Evolutionary conservation across 2,797 vertebrate genomes (phyloP), one percentile per base, ranked within the genome.

Genomic region (Mareca strepera): DNA sequence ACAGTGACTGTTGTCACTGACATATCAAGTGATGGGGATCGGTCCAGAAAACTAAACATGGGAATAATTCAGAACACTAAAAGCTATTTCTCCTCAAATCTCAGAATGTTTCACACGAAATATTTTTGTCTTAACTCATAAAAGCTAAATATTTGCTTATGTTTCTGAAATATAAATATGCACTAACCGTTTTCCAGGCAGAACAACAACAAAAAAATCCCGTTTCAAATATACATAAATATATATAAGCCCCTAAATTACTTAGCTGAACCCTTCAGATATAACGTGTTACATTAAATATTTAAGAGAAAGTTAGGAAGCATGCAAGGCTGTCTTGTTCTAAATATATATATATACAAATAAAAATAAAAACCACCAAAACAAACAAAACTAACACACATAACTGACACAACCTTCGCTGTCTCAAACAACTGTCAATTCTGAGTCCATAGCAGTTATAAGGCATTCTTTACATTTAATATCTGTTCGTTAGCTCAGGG

Each of bases 381-480:
- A 52, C 25, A 52, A 52, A 52, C 25, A 52, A 52, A 52, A 26
- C 48, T 25, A 25, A 50, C 13, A 52, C 50, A 52, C 50, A 52
- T 26, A 52, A 52, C 50, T 15, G 14, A 52, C 18, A 11, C 18
- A 7, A 2, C 25, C 48, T 22, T 25, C 6, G 20, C 25, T 39
- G n/a, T 50, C 63, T 75, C 2, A 0, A 67, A 66, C 39, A 84
- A 78, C 14, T 35, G 35, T 12, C 39, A 44, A 41, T 37, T 53
- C 85, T 4, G 9, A 60, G 37, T 50, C 63, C 53, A 63, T 14
- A 69, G 85, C 64, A 83, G 82, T n/a, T 74, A 46, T 12, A 37
- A 83, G 64, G 80, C 78, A 76, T 41, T 69, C 31, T 93, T 82
- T 3, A 29, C 83, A 94, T 94, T 88, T 90, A 92, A 86, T 87